Conservation (phyloP, 2,797 vertebrate genomes). For the Anabacerthia variegaticeps region DNA sequence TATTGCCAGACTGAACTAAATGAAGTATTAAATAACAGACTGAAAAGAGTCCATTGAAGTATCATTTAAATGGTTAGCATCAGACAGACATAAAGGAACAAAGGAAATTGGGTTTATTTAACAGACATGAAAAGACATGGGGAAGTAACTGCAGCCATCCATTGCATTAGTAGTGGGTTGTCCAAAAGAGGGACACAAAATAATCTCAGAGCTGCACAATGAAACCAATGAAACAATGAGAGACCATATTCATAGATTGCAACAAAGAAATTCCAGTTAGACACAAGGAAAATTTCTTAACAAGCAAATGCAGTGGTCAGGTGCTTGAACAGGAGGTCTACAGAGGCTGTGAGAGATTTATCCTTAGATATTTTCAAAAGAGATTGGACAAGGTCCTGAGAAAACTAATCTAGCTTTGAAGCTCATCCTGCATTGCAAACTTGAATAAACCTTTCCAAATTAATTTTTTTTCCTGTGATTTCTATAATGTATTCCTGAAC, state of each 20-base stretch:
- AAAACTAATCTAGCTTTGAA: not conserved
- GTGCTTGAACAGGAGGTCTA: rapidly evolving
- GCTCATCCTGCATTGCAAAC: not conserved
- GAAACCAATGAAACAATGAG: not conserved
- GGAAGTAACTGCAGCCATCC: not conserved
- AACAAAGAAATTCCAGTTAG: not conserved
- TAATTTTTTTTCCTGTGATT: not conserved
- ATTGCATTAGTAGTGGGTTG: not conserved
- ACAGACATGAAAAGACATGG: not conserved
- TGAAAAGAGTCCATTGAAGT: not conserved
- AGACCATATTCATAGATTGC: not conserved
- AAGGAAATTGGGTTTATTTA: not conserved
- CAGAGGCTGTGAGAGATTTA: not conserved
- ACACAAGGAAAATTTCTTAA: not conserved
- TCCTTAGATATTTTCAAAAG: not conserved
- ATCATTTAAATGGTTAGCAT: not conserved
- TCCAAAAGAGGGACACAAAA: not conserved
- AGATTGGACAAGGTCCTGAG: not conserved
- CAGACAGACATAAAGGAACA: not conserved
- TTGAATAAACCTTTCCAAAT: not conserved
- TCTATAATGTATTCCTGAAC: not conserved
- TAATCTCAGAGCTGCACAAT: not conserved
- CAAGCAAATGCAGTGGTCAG: not conserved
- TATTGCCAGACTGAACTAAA: not conserved
- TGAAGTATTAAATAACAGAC: not conserved